These are phyloP conservation scores for Onychomys arenicola DNA, from an alignment of 2,797 vertebrate genomes.

Conservation along the genomic window DNA sequence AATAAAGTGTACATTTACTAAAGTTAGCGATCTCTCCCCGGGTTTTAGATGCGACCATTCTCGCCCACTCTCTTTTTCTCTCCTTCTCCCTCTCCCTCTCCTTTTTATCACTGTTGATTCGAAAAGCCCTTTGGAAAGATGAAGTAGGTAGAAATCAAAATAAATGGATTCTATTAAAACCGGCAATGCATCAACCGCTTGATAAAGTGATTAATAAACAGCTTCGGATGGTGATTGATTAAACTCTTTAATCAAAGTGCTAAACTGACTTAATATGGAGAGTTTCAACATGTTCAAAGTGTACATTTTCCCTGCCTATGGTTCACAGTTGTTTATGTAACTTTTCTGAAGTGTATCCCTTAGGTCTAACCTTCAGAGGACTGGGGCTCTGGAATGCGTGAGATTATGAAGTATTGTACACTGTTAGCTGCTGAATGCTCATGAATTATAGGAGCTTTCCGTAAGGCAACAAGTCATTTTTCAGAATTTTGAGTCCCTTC, in stretches of 20 bases:
- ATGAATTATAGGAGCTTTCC: slow-evolving; percentile 77
- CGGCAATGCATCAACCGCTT: slow-evolving; percentile 99
- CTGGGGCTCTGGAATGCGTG: slow-evolving; percentile 77
- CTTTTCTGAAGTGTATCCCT: slow-evolving; percentile 88
- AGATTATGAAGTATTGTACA: slow-evolving; percentile 81
- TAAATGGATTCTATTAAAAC: slow-evolving; percentile 99
- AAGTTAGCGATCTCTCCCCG: slow-evolving; percentile 88
- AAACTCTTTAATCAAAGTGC: slow-evolving; percentile 99
- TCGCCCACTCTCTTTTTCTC: slow-evolving; percentile 15
- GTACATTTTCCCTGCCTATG: slow-evolving; percentile 87
- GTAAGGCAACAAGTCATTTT: slow-evolving; percentile 74
- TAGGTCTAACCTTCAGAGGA: slow-evolving; percentile 85
- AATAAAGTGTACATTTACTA: slow-evolving; percentile 92
- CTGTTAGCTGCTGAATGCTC: slow-evolving; percentile 67
- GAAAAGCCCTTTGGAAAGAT: slow-evolving; percentile 97
- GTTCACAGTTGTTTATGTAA: slow-evolving; percentile 88
- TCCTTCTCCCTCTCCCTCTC: slow-evolving; percentile 60
- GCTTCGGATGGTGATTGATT: slow-evolving; percentile 99
- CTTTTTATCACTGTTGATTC: slow-evolving; percentile 97
- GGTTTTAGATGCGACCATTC: slow-evolving; percentile 86
- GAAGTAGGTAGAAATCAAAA: slow-evolving; percentile 99
- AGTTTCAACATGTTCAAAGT: slow-evolving; percentile 90
- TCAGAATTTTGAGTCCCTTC: slow-evolving; percentile 64
- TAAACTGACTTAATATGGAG: slow-evolving; percentile 94
- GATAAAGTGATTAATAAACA: slow-evolving; percentile 99